Base-by-base conservation (phyloP, 2,797 vertebrate genomes). In the Holocentrus rufus region DNA sequence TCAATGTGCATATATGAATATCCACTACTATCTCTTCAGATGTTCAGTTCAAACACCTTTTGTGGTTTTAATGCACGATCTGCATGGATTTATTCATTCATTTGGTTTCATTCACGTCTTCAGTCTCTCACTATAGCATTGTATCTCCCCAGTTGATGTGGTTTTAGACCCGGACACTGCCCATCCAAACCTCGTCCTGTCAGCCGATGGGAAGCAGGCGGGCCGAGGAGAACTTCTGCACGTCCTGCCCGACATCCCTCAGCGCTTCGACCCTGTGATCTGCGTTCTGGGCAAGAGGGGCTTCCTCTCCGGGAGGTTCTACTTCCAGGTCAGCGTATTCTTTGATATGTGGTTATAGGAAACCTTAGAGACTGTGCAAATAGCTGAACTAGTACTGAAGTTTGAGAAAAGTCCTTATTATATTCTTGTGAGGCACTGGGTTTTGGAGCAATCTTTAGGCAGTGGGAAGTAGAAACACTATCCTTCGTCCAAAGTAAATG, bases 181-280 rank as follows among this genome's bases (percentile, higher is more conserved):
- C 25, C 91, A 93, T 63, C 91, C 95, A 0, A 94, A 95, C 34
- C 92, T 94, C 0, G 81, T 92, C 69, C 87, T 96, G 23, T 94
- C 93, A 1, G 71, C 67, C 23, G 93, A 95, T 2, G 64, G 79
- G 34, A 94, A 93, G 76, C 65, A 90, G 46, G 94, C 94, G 3
- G 70, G 82, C 0, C 89, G 93, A 0, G 91, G 91, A 0, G 88
- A 92, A 9, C 64, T 54, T 17, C 69, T 90, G 49, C 93, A 88
- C 63, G 7, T 83, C 0, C 74, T 95, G 6, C 91, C 92, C 0
- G 90, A 95, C 83, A 89, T 72, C 39, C 90, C 90, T 0, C 84
- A 90, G 61, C 89, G 95, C 3, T 96, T 95, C 0, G 91, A 95
- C 84, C 91, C 87, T 0, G 88, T 87, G 66, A 94, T 94, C 11